phyloP scores from a whole-genome alignment of 2,113 vertebrate genomes.

The Mustela lutreola region DNA sequence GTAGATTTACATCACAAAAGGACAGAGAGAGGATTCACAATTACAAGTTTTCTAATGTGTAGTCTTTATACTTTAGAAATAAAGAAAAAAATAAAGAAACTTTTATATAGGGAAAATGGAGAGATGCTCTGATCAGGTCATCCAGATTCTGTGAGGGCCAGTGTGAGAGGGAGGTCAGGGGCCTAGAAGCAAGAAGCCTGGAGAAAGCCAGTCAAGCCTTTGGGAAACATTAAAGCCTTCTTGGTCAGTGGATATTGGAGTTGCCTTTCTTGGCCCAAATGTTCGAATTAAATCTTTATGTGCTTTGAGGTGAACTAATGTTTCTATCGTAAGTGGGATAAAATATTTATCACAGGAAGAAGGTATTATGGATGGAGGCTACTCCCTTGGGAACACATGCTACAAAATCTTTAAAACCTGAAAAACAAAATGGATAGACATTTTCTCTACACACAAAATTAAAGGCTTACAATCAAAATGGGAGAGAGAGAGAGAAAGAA shows the following conservation, averaged over 20 bases:
- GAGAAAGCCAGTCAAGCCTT: background rate
- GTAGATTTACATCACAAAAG: background rate
- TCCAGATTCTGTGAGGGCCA: rapidly evolving
- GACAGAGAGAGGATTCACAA: background rate
- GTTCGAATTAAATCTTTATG: slow-evolving; percentile 58
- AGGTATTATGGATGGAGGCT: background rate
- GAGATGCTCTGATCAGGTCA: no score
- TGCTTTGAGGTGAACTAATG: background rate
- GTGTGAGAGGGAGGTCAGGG: background rate
- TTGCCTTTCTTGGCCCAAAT: background rate
- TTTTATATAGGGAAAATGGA: background rate
- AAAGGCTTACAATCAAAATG: background rate
- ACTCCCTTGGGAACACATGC: background rate
- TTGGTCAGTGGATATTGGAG: background rate
- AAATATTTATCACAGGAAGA: slow-evolving; percentile 52
- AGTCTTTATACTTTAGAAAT: background rate
- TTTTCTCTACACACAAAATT: background rate
- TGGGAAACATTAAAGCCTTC: background rate
- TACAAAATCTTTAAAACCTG: background rate
- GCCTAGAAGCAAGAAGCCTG: background rate
- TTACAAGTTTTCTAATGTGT: background rate
- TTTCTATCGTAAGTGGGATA: slow-evolving; percentile 43
- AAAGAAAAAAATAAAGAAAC: background rate
- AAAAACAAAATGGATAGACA: background rate
- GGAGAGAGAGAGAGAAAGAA: background rate